These are phyloP conservation scores for Acrocephalus arundinaceus DNA, from an alignment of 2,113 vertebrate genomes.

Conservation along the genomic window DNA sequence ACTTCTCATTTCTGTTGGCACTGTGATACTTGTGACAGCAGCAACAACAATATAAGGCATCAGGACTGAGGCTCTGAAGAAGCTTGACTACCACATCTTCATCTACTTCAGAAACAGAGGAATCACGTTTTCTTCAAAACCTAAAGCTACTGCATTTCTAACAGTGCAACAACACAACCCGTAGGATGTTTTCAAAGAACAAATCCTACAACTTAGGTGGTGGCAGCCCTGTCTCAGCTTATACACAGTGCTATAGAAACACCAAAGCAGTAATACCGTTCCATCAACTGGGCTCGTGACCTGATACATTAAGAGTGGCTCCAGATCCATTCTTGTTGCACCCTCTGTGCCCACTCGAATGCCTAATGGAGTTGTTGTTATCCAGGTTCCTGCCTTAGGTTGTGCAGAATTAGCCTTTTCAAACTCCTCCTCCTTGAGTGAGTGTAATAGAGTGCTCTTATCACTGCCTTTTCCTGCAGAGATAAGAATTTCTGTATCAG, in stretches of 20 bases:
- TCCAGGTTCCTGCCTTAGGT: conserved; percentile 76
- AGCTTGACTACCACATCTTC: background rate
- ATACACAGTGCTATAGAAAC: background rate
- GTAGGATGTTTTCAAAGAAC: background rate
- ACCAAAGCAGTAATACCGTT: conserved; percentile 72
- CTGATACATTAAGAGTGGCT: conserved; percentile 72
- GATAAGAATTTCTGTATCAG: background rate
- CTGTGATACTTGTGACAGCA: background rate
- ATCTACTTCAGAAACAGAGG: background rate
- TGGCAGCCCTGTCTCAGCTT: background rate
- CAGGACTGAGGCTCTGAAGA: background rate
- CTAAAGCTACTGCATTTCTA: background rate
- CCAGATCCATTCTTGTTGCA: conserved; percentile 56
- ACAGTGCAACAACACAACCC: background rate
- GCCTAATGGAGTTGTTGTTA: conserved; percentile 86
- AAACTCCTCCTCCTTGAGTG: conserved; percentile 36
- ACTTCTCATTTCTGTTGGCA: background rate
- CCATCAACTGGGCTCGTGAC: conserved; percentile 84
- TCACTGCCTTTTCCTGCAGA: conserved; percentile 53
- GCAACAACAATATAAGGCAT: background rate
- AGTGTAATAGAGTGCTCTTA: background rate
- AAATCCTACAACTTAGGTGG: background rate
- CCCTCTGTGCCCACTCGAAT: conserved; percentile 79
- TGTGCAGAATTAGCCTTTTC: conserved; percentile 3
- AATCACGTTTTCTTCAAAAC: background rate